These are phyloP conservation scores for Oriolus oriolus DNA, from an alignment of 2,113 vertebrate genomes.

Conservation along the genomic window DNA sequence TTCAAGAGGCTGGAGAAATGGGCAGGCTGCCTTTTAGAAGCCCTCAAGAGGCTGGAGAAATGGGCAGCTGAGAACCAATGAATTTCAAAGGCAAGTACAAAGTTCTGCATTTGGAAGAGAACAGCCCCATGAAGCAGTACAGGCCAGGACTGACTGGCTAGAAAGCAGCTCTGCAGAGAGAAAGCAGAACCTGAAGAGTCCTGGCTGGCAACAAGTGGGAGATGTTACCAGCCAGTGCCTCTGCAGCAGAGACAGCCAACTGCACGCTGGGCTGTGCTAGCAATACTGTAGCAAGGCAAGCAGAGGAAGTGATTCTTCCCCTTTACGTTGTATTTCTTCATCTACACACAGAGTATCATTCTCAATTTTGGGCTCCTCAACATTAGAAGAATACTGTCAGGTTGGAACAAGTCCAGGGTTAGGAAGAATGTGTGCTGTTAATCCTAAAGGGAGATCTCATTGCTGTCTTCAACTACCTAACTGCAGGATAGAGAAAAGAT, in stretches of 20 bases:
- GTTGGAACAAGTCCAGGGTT: not conserved
- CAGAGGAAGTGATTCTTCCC: not conserved
- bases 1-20: not conserved
- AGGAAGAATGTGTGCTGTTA: not conserved
- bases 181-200: not conserved
- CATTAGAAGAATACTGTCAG: not conserved
- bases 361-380: not conserved
- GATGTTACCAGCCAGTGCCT: not conserved
- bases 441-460: not conserved
- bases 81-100: not conserved
- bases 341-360: not conserved
- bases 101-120: not conserved
- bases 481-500: not conserved
- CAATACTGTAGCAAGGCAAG: not conserved
- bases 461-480: not conserved
- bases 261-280: not conserved
- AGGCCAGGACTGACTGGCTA: not conserved
- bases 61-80: not conserved
- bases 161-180: not conserved
- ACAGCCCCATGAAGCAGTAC: accelerated
- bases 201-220: not conserved
- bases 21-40: not conserved
- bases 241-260: not conserved
- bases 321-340: not conserved
- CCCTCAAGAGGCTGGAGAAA: not conserved